phyloP scores from a whole-genome alignment of 2,797 vertebrate species.

The Periophthalmus magnuspinnatus region DNA sequence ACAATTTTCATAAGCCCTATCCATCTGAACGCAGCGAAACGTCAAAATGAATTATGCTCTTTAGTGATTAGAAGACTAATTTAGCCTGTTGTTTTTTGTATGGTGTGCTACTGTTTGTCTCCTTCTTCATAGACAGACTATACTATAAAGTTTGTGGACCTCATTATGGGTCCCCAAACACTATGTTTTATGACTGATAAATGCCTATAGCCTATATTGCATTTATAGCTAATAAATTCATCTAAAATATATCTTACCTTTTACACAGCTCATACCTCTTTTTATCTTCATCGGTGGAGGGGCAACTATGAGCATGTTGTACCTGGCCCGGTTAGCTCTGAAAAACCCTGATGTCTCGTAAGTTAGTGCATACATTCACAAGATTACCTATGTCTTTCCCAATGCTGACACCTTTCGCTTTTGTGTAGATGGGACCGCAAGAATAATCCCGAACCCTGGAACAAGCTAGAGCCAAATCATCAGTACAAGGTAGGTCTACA shows the following conservation, averaged over 20 bases:
- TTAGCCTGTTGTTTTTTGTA: background rate
- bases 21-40: no score
- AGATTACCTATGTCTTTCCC: background rate
- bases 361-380: slow-evolving; percentile 37
- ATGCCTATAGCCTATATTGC: background rate
- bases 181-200: background rate
- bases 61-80: background rate
- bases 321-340: slow-evolving; percentile 81
- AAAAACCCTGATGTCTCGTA: slow-evolving; percentile 90
- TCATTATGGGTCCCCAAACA: background rate
- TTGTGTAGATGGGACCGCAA: slow-evolving; percentile 88
- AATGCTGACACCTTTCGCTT: slow-evolving; percentile 5
- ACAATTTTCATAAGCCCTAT: background rate
- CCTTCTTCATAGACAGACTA: no score
- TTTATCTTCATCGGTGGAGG: slow-evolving; percentile 89
- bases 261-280: slow-evolving; percentile 87
- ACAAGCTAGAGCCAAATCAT: slow-evolving; percentile 82
- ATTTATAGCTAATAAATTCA: background rate
- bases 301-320: slow-evolving; percentile 79
- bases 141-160: background rate
- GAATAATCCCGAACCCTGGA: slow-evolving; percentile 95
- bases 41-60: no score
- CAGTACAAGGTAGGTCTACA: slow-evolving; percentile 89
- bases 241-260: background rate
- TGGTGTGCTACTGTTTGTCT: no score